Evolutionary conservation across 2,113 vertebrate species (phyloP).

Genomic region (Myotis davidii): DNA sequence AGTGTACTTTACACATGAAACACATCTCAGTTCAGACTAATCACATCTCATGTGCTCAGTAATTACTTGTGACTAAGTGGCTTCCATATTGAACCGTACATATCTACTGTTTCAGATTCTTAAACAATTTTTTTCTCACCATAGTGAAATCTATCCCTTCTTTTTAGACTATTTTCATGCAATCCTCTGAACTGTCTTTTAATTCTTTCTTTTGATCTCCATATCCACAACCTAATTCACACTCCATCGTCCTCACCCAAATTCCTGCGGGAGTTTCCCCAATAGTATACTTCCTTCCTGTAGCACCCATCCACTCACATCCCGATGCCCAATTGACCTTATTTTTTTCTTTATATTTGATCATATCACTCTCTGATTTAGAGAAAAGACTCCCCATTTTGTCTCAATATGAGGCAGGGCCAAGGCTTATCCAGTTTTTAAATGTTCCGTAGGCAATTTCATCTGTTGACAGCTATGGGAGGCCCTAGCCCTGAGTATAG

Average conservation of each 20-base stretch:
- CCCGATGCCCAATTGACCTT: neutral
- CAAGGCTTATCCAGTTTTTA: neutral
- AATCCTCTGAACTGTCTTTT: neutral
- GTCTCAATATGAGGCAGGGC: too few relatives aligned
- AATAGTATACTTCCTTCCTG: fast-evolving
- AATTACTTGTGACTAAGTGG: neutral
- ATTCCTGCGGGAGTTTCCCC: neutral
- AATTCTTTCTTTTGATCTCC: neutral
- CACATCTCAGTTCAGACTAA: neutral
- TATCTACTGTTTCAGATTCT: neutral
- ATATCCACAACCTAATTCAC: neutral
- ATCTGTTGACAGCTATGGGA: neutral
- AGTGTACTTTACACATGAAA: neutral
- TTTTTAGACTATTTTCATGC: neutral
- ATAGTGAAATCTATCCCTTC: neutral
- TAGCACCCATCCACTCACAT: neutral
- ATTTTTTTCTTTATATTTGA: neutral
- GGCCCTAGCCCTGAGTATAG: neutral
- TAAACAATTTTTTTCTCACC: neutral
- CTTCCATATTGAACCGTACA: fast-evolving
- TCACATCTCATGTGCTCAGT: neutral
- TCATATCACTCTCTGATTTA: neutral
- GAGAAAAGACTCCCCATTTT: neutral
- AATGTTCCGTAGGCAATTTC: neutral
- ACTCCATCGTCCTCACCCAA: neutral